phyloP scores from a whole-genome alignment of 1,140 invertebrate species.

The Lordiphosa clarofinis region DNA sequence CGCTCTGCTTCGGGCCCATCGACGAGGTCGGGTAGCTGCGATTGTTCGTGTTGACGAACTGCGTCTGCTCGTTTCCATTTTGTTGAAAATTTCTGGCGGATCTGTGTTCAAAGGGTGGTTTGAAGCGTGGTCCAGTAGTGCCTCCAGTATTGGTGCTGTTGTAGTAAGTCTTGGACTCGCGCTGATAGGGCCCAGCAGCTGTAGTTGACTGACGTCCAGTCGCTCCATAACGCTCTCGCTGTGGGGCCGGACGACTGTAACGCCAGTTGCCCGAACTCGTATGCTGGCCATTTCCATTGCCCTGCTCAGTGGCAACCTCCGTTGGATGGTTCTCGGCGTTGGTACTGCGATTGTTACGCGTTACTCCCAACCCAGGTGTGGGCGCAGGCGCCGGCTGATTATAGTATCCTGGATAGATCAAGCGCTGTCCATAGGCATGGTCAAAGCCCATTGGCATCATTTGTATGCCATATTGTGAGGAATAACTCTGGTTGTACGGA shows the following conservation, averaged over 20 bases:
- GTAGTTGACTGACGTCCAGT: constrained; percentile 19
- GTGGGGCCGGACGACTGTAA: constrained; percentile 2
- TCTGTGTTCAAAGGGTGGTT: constrained; percentile 25
- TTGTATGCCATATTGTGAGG: constrained; percentile 48
- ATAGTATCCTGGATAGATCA: constrained; percentile 54
- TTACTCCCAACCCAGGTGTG: constrained; percentile 5
- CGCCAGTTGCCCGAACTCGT: constrained; percentile 20
- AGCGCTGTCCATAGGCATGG: constrained; percentile 45
- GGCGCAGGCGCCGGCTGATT: constrained; percentile 25
- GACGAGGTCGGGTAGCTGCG: neutral
- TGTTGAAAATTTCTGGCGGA: constrained; percentile 1
- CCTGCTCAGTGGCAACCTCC: neutral
- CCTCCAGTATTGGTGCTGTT: constrained; percentile 29
- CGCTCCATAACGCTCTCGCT: constrained; percentile 25
- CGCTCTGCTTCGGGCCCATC: neutral
- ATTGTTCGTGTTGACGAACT: neutral
- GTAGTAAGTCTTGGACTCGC: constrained; percentile 54
- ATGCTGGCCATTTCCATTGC: constrained; percentile 8
- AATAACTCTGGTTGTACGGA: constrained; percentile 58
- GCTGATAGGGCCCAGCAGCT: constrained; percentile 14
- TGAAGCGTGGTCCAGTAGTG: constrained; percentile 21
- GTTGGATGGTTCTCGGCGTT: neutral
- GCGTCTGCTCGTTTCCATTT: constrained; percentile 3
- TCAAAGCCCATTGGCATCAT: constrained; percentile 59
- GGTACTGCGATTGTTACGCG: constrained; percentile 26